Conservation (phyloP, 30 jellyfish, hydroid and myxozoan species). For the Aurelia aurita complex sp. Pacific region DNA sequence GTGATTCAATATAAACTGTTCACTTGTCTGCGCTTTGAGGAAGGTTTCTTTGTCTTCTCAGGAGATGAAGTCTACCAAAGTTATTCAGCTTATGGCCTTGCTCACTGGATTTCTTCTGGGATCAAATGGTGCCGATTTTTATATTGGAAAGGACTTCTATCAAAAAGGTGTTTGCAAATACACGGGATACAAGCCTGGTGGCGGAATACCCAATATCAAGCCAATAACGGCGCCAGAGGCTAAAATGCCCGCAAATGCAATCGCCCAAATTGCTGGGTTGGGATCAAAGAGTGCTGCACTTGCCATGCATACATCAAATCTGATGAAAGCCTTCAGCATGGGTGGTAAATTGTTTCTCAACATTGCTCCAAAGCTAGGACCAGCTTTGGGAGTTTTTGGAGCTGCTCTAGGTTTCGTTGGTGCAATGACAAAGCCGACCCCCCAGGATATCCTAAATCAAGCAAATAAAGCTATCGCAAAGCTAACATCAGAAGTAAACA, state of each 20-base stretch:
- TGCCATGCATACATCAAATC: neutral
- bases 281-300: neutral
- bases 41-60: no score
- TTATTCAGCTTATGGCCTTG: no score
- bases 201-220: slow-evolving; percentile 8
- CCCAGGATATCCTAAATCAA: slow-evolving; percentile 23
- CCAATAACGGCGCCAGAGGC: slow-evolving; percentile 16
- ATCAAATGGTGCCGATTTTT: neutral
- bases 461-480: slow-evolving; percentile 48
- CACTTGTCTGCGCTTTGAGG: no score
- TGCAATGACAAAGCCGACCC: slow-evolving; percentile 22
- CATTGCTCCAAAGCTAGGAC: slow-evolving; percentile 42
- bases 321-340: slow-evolving; percentile 1
- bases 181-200: slow-evolving; percentile 50
- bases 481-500: slow-evolving; percentile 50
- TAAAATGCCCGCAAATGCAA: neutral
- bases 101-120: no score
- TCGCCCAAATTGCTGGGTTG: neutral
- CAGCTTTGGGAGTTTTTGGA: slow-evolving; percentile 52
- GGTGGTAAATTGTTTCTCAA: slow-evolving; percentile 2
- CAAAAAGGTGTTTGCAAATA: slow-evolving; percentile 4
- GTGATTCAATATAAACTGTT: no score
- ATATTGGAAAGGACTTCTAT: neutral
- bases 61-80: no score
- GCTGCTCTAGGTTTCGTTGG: slow-evolving; percentile 27